These are phyloP conservation scores for Harpalus rubripes DNA, from an alignment of 2,888 invertebrate species.

Conservation along the genomic window DNA sequence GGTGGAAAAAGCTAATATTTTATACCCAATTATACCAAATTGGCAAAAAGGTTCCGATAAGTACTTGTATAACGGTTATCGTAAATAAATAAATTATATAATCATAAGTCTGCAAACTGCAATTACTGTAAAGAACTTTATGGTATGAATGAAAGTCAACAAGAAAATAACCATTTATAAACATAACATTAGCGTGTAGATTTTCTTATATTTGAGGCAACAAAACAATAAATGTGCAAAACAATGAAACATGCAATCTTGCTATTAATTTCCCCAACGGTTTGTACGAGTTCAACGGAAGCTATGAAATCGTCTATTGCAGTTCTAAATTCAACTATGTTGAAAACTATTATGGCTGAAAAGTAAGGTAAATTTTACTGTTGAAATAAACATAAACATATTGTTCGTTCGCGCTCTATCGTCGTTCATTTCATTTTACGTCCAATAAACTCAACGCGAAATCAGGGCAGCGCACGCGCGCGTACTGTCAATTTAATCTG, in stretches of 20 bases:
- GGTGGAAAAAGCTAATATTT: no score
- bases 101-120: background rate
- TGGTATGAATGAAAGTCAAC: slow-evolving; percentile 37
- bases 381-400: slow-evolving; percentile 62
- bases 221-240: slow-evolving; percentile 46
- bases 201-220: slow-evolving; percentile 34
- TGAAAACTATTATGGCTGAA: slow-evolving; percentile 52
- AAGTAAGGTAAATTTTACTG: slow-evolving; percentile 62
- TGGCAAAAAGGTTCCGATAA: no score
- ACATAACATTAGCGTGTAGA: slow-evolving; percentile 34
- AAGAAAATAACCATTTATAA: slow-evolving; percentile 43
- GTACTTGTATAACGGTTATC: background rate
- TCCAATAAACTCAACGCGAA: slow-evolving; percentile 62
- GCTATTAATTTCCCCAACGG: slow-evolving; percentile 55
- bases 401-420: slow-evolving; percentile 51
- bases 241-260: slow-evolving; percentile 50
- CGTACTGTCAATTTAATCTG: slow-evolving; percentile 30
- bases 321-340: slow-evolving; percentile 29
- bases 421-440: slow-evolving; percentile 64
- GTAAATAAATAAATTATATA: background rate
- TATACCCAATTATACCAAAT: no score
- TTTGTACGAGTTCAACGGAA: slow-evolving; percentile 36
- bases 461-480: slow-evolving; percentile 29
- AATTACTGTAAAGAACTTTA: background rate
- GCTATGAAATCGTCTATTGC: slow-evolving; percentile 39